Evolutionary conservation across 2,888 invertebrate species (phyloP).

Genomic region (Drosophila nigricruria): DNA sequence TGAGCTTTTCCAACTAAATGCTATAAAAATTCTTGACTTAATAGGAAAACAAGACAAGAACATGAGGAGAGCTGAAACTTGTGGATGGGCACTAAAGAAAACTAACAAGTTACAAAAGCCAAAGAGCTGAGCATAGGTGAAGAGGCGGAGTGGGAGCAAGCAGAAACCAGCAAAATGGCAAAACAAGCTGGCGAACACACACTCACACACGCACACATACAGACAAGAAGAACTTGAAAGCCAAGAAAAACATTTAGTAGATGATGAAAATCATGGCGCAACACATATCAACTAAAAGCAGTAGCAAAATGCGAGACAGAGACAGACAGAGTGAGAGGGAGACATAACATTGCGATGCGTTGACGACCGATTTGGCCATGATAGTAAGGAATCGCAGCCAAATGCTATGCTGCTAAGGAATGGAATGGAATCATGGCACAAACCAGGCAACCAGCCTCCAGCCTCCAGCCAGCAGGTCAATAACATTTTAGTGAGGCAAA

Average conservation of each 20-base stretch:
- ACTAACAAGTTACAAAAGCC: conserved; percentile 76
- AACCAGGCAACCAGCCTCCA: conserved; percentile 17
- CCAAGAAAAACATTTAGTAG: conserved; percentile 76
- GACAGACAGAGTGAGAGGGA: background rate
- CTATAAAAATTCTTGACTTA: conserved; percentile 81
- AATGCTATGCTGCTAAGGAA: conserved; percentile 5
- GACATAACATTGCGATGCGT: conserved; percentile 24
- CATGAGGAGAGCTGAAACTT: conserved; percentile 51
- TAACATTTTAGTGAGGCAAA: conserved; percentile 48
- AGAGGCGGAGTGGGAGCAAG: background rate
- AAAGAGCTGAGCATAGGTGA: conserved; percentile 42
- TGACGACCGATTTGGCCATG: conserved; percentile 41
- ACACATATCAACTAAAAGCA: conserved; percentile 57
- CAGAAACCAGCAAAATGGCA: conserved; percentile 38
- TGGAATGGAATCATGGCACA: conserved; percentile 3
- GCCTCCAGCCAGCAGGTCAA: conserved; percentile 49
- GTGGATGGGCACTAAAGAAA: conserved; percentile 71
- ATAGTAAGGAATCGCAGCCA: conserved; percentile 21
- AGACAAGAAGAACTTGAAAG: conserved; percentile 70
- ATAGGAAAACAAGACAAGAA: conserved; percentile 79
- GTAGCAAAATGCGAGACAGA: conserved; percentile 16
- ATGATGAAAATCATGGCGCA: conserved; percentile 78
- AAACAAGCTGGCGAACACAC: conserved; percentile 48
- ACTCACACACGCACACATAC: conserved; percentile 22
- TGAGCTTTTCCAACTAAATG: conserved; percentile 80